Evolutionary conservation across 2,797 vertebrate species (phyloP).

Genomic region (Podargus strigoides): DNA sequence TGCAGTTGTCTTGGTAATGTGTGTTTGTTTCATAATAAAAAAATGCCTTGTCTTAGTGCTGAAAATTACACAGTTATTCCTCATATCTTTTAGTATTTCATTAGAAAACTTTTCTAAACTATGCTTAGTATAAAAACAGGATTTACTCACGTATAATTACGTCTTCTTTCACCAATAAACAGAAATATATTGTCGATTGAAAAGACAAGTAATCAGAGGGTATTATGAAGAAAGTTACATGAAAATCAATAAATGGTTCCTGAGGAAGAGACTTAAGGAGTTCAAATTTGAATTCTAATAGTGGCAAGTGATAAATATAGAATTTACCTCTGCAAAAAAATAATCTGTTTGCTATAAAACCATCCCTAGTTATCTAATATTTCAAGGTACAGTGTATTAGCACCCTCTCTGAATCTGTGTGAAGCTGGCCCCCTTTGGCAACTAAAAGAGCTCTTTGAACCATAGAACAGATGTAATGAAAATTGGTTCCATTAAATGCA

Average conservation of each 20-base stretch:
- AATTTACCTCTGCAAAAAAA: constrained; percentile 67
- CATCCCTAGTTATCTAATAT: constrained; percentile 69
- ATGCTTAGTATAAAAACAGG: constrained; percentile 23
- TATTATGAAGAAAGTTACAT: constrained; percentile 60
- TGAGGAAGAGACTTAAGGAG: constrained; percentile 56
- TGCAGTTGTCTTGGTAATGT: constrained; percentile 52
- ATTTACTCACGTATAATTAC: constrained; percentile 20
- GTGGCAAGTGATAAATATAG: constrained; percentile 65
- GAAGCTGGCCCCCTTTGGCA: constrained; percentile 76
- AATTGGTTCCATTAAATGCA: constrained; percentile 80
- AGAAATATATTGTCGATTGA: constrained; percentile 30
- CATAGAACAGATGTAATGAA: constrained; percentile 81
- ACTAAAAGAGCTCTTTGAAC: constrained; percentile 78
- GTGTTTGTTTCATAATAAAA: constrained; percentile 37
- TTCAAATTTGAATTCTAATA: constrained; percentile 70
- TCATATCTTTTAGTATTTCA: background rate
- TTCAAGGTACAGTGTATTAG: constrained; percentile 70
- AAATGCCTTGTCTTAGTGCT: background rate
- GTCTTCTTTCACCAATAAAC: constrained; percentile 51
- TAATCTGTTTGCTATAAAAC: constrained; percentile 71
- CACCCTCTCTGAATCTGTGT: constrained; percentile 63
- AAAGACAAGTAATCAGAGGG: constrained; percentile 48
- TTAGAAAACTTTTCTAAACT: constrained; percentile 18
- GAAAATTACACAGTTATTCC: background rate
- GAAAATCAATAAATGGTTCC: constrained; percentile 63